Conservation (phyloP, 1,140 invertebrate genomes). For the Drosophila gunungcola region DNA sequence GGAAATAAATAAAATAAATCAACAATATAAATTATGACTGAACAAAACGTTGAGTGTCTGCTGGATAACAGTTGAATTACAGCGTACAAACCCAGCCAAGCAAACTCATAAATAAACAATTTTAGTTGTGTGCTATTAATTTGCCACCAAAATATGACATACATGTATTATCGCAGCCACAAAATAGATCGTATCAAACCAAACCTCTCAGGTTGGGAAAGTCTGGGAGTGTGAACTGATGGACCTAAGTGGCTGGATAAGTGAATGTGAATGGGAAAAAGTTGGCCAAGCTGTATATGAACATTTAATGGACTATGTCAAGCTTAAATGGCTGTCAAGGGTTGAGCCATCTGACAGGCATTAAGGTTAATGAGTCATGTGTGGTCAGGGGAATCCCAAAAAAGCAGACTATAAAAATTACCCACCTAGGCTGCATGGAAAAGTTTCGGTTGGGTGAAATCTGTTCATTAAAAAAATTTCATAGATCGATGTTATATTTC, state of each 20-base stretch:
- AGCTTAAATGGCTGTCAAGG: conserved; percentile 35
- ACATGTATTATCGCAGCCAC: not conserved
- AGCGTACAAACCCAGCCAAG: not conserved
- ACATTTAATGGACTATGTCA: conserved; percentile 46
- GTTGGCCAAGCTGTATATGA: conserved; percentile 17
- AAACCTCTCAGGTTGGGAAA: not conserved
- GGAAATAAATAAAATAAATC: conserved; percentile 47
- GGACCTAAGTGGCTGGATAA: conserved; percentile 32
- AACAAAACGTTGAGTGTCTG: conserved; percentile 17
- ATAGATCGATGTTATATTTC: too few species aligned
- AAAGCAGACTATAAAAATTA: too few species aligned
- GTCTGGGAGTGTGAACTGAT: conserved; percentile 9
- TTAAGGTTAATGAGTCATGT: conserved; percentile 14
- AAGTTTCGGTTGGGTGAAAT: too few species aligned
- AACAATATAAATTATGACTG: conserved; percentile 30
- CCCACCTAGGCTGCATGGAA: too few species aligned
- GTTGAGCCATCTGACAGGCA: conserved; percentile 11
- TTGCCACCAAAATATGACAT: conserved; percentile 33
- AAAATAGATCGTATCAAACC: conserved; percentile 23
- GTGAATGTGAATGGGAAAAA: conserved; percentile 48
- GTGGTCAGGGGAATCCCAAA: not conserved
- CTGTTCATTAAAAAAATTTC: too few species aligned
- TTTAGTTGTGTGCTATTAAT: conserved; percentile 23
- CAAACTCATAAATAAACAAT: conserved; percentile 27
- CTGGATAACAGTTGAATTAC: conserved; percentile 21